phyloP scores from a whole-genome alignment of 2,113 vertebrate species.

The Tenrec ecaudatus region DNA sequence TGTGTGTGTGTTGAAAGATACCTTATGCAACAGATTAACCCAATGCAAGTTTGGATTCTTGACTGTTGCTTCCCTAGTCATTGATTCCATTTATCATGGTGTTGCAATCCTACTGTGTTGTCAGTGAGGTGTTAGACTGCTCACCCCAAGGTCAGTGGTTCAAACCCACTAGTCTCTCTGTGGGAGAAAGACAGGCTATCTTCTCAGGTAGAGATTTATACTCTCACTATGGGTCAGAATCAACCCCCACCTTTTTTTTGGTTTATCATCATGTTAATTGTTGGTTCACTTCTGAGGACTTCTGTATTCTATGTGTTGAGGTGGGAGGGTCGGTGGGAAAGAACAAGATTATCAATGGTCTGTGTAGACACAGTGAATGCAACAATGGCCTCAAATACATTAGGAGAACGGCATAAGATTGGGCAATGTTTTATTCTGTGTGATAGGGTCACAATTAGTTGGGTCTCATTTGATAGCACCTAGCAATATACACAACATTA shows the following conservation, averaged over 20 bases:
- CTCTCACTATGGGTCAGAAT: too few relatives aligned
- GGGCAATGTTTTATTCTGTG: background rate
- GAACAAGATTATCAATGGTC: background rate
- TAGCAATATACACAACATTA: background rate
- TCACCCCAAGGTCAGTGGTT: too few relatives aligned
- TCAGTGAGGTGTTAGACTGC: too few relatives aligned
- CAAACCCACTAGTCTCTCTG: too few relatives aligned
- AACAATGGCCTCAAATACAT: background rate
- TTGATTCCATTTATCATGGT: background rate
- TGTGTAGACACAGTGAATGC: background rate
- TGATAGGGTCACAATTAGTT: background rate
- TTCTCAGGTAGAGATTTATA: too few relatives aligned
- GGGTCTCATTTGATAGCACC: background rate
- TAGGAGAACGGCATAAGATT: background rate
- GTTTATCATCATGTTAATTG: background rate
- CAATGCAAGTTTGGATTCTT: background rate
- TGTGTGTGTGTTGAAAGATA: too few relatives aligned
- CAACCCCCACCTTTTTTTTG: too few relatives aligned
- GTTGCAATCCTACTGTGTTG: too few relatives aligned
- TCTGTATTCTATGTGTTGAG: background rate
- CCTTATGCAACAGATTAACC: too few relatives aligned
- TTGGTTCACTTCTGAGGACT: background rate
- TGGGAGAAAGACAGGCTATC: too few relatives aligned
- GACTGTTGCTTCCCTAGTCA: background rate
- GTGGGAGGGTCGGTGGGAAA: background rate